Percentiles rank a stretch among this genome's conserved stretches.
phyloP scores from a whole-genome alignment of 2,113 vertebrate genomes.

The Hylia prasina region DNA sequence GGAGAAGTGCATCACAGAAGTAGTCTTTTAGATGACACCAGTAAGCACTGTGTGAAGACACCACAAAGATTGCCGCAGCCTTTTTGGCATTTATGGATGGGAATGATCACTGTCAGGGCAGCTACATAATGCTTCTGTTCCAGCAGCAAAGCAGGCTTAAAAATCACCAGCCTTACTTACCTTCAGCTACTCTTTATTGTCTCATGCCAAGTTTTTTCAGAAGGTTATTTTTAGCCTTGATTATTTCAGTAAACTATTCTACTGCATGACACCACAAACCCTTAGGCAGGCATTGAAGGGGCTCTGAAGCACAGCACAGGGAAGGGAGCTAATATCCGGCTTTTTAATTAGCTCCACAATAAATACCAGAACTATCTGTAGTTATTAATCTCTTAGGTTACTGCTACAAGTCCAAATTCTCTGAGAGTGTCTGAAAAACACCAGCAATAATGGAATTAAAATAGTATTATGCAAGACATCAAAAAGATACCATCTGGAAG shows the following conservation, averaged over 20 bases:
- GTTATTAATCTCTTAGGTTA: background rate
- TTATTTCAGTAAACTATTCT: background rate
- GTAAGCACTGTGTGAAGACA: background rate
- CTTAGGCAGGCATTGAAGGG: background rate
- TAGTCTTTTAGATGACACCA: background rate
- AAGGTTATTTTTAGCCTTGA: conserved; percentile 6
- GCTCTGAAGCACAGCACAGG: background rate
- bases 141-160: background rate
- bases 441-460: background rate
- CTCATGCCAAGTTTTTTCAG: background rate
- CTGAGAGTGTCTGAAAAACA: background rate
- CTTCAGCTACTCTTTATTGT: background rate
- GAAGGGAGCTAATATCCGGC: background rate
- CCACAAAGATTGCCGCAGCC: background rate
- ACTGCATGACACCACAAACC: background rate
- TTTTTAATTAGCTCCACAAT: background rate
- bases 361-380: background rate
- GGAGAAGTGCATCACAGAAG: background rate
- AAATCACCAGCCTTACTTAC: background rate
- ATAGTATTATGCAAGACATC: background rate
- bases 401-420: background rate
- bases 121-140: background rate
- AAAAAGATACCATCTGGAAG: background rate
- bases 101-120: background rate
- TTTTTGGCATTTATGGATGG: background rate